Base-by-base conservation (phyloP, 2,113 vertebrate genomes). In the Melanerpes formicivorus region DNA sequence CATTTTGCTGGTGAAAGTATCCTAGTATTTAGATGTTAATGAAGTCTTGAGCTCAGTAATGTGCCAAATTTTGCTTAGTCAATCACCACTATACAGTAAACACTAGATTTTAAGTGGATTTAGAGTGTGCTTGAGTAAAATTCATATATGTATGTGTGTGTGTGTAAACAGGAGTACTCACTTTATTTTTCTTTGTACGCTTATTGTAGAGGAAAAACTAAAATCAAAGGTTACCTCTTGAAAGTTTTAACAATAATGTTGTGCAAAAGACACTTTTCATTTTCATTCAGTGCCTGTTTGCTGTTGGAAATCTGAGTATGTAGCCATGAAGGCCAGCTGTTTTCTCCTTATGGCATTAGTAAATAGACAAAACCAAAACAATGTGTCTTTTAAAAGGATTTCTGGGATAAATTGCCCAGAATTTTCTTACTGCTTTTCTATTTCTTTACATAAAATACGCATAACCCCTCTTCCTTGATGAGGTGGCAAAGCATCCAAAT, bases 251-350 rank as follows among this genome's bases (percentile, higher is more conserved):
- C 21, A 55, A 52, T 30, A 11, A 34, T 46, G 11, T 64, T 80
- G 16, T 66, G 15, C 23, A 58, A 50, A 93, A 94, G 70, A 65
- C 82, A 71, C 46, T 93, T 95, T 88, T 69, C 18, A 86, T 90
- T 94, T 88, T 37, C 42, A 14, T 44, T 44, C 42, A 50, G 11
- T 84, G 66, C 27, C 52, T 79, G 5, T 70, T 90, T 84, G 25
- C 71, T 59, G 14, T 14, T 82, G 72, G 75, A 90, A 95, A 87
- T 72, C 30, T 63, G 59, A 84, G 55, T 46, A 34, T 32, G 11
- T 5, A 60, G 55, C 58, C 22, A 25, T 0, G 2, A 72, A 86
- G 27, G 42, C 42, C 67, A 56, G 78, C 60, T 89, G 67, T 73
- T 90, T 87, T 86, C 55, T 90, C 10, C 59, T 69, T 78, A 50